phyloP scores from a whole-genome alignment of 1,140 invertebrate species.

The Drosophila sp. region DNA sequence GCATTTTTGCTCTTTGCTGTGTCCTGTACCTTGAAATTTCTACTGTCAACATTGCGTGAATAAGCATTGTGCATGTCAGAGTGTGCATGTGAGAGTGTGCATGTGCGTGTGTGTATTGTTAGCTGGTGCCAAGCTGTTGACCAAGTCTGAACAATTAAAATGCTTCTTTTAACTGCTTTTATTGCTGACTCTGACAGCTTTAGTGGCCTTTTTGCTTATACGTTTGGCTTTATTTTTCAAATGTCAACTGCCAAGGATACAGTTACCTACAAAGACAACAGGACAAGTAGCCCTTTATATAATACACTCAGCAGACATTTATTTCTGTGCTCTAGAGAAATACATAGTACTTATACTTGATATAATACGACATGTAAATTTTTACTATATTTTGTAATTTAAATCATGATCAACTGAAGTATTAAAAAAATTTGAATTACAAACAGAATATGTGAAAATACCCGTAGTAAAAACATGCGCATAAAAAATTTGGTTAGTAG shows the following conservation, averaged over 20 bases:
- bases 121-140: slow-evolving; percentile 55
- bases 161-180: slow-evolving; percentile 48
- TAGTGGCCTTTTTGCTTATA: not conserved
- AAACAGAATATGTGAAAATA: too few relatives aligned
- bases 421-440: too few relatives aligned
- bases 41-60: slow-evolving; percentile 49
- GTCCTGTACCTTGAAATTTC: slow-evolving; percentile 47
- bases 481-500: too few relatives aligned
- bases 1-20: slow-evolving; percentile 33
- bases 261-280: slow-evolving; percentile 1
- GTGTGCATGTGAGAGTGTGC: slow-evolving; percentile 6
- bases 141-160: slow-evolving; percentile 67
- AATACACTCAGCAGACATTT: slow-evolving; percentile 1
- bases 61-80: slow-evolving; percentile 6
- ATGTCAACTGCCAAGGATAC: slow-evolving; percentile 67
- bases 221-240: slow-evolving; percentile 33
- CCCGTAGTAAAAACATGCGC: too few relatives aligned
- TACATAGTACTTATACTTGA: too few relatives aligned
- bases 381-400: too few relatives aligned
- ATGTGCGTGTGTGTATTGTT: slow-evolving; percentile 7
- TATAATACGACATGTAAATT: too few relatives aligned
- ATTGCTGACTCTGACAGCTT: slow-evolving; percentile 12
- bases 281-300: not conserved
- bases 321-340: not conserved
- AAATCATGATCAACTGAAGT: too few relatives aligned